Conservation (phyloP, 2,888 invertebrate species). For the Philaethria dido region DNA sequence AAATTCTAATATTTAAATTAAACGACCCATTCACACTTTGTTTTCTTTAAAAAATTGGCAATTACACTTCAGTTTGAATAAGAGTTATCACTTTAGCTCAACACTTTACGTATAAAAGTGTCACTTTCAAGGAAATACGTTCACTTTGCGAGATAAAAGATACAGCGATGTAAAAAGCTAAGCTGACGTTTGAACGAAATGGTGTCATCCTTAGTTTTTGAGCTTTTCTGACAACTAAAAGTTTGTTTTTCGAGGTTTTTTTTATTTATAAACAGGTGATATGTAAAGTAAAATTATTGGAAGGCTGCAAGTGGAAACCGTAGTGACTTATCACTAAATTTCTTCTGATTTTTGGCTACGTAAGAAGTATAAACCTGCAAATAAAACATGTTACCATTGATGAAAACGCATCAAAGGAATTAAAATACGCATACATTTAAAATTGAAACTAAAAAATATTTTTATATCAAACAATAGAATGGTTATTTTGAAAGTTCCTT, state of each 20-base stretch:
- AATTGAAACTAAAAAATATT: too few species aligned
- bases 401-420: too few species aligned
- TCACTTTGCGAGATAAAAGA: constrained; percentile 10
- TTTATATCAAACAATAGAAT: too few species aligned
- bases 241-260: background rate
- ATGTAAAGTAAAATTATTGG: too few species aligned
- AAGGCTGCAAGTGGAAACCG: too few species aligned
- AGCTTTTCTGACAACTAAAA: background rate
- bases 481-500: too few species aligned
- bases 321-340: too few species aligned
- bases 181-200: constrained; percentile 8
- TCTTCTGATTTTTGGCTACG: too few species aligned
- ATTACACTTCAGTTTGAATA: constrained; percentile 10
- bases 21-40: background rate
- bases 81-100: background rate
- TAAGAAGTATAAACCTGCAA: too few species aligned
- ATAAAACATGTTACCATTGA: too few species aligned
- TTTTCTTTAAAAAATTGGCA: constrained; percentile 1
- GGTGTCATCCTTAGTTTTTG: background rate
- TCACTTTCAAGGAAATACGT: constrained; percentile 14
- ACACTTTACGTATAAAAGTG: constrained; percentile 7
- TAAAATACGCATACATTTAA: too few species aligned
- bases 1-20: constrained; percentile 2
- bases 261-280: too few species aligned
- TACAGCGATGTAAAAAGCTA: constrained; percentile 1